Conservation (phyloP, 2,888 invertebrate genomes). For the Dermolepida albohirtum region DNA sequence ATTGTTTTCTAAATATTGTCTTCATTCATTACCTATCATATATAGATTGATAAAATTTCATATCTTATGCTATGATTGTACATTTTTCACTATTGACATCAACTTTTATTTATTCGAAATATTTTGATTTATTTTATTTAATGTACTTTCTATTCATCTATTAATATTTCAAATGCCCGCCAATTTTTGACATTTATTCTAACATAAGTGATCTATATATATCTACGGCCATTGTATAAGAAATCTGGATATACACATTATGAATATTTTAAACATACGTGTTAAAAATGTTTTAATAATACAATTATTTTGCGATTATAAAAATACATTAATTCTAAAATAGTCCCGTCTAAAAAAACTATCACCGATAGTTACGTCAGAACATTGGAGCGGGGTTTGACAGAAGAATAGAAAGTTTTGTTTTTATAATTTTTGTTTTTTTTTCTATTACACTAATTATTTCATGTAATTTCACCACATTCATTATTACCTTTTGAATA, state of each 20-base stretch:
- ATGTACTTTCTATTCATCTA: not conserved
- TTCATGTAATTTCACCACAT: not conserved
- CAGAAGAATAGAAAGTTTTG: constrained; percentile 30
- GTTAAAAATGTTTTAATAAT: no score
- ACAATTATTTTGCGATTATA: no score
- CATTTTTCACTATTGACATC: no score
- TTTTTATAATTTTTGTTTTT: constrained; percentile 16
- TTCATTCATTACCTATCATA: constrained; percentile 1
- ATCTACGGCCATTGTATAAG: no score
- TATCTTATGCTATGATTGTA: no score
- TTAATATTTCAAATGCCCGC: constrained; percentile 14
- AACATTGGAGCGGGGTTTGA: constrained; percentile 8
- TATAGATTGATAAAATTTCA: not conserved
- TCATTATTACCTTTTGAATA: not conserved
- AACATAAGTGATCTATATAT: no score
- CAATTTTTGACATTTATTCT: constrained; percentile 7
- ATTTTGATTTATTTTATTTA: not conserved
- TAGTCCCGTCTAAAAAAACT: not conserved
- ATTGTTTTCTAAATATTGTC: constrained; percentile 11
- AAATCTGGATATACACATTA: no score
- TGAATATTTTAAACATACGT: no score
- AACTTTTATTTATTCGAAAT: not conserved
- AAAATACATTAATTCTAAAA: not conserved
- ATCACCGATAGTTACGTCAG: constrained; percentile 11
- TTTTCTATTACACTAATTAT: constrained; percentile 3